A percentile compares a stretch with the other conserved stretches of the same genome.
Conservation (phyloP, 2,888 invertebrate species). For the Dermolepida albohirtum region DNA sequence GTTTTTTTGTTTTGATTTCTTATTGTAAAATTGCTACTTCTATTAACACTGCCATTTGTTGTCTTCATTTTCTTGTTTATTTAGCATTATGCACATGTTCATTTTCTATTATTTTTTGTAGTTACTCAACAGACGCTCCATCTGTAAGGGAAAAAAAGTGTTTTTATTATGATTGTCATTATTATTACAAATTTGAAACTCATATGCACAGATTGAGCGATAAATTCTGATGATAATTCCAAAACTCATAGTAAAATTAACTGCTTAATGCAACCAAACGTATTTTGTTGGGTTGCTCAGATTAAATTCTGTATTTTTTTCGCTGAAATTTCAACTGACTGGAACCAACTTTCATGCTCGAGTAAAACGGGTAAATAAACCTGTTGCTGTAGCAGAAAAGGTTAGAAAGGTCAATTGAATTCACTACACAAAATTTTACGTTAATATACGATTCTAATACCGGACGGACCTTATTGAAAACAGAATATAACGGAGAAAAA, state of each 20-base stretch:
- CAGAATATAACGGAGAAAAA: slow-evolving; percentile 10
- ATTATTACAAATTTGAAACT: no score
- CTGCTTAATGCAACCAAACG: neutral
- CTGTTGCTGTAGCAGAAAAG: slow-evolving; percentile 27
- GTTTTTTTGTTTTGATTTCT: no score
- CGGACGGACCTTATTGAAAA: slow-evolving; percentile 22
- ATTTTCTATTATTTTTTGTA: no score
- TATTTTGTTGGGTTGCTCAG: slow-evolving; percentile 1
- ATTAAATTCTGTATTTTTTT: slow-evolving; percentile 1
- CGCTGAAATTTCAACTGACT: neutral
- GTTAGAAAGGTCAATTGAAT: slow-evolving; percentile 34
- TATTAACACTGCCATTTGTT: no score
- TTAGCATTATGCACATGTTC: no score
- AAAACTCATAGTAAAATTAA: neutral
- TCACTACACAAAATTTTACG: slow-evolving; percentile 32
- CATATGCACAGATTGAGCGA: no score
- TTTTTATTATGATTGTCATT: no score
- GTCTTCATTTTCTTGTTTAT: no score
- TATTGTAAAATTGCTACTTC: no score
- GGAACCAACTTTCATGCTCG: slow-evolving; percentile 23
- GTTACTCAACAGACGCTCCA: no score
- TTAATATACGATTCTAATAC: slow-evolving; percentile 30
- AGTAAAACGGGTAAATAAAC: slow-evolving; percentile 30
- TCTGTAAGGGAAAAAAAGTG: no score
- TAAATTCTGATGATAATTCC: neutral